Evolutionary conservation across 2,797 vertebrate species (phyloP).

Genomic region (Sebastes matsubarae): DNA sequence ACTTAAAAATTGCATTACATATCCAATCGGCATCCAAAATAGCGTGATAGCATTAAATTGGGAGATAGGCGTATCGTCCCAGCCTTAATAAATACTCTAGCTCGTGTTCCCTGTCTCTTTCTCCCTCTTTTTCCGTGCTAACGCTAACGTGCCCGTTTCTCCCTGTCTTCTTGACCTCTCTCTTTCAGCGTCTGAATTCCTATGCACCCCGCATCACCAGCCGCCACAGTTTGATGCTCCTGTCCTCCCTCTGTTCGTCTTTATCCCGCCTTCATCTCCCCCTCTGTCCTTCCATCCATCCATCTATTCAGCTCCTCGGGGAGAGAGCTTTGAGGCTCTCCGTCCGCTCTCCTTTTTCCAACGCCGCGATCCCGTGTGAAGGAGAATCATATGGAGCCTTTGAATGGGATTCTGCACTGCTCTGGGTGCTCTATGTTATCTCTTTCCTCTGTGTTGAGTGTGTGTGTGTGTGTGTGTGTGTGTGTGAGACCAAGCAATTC

Average conservation of each 20-base stretch:
- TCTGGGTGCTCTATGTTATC: constrained; percentile 47
- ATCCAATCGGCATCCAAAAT: no score
- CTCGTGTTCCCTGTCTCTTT: background rate
- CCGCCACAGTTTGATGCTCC: constrained; percentile 49
- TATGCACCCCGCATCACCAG: constrained; percentile 44
- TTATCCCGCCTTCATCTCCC: constrained; percentile 61
- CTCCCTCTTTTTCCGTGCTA: background rate
- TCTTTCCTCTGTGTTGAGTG: background rate
- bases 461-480: constrained; percentile 11
- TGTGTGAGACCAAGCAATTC: constrained; percentile 2
- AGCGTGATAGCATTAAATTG: no score
- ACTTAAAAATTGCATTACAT: no score
- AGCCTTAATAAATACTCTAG: background rate
- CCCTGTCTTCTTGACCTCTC: constrained; percentile 27
- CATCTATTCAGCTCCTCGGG: constrained; percentile 24
- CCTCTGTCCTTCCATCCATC: constrained; percentile 36
- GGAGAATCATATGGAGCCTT: constrained; percentile 55
- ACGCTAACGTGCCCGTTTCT: background rate
- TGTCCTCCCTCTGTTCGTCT: constrained; percentile 54
- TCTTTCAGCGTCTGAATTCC: constrained; percentile 38
- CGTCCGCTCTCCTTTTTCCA: constrained; percentile 21
- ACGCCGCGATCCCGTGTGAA: constrained; percentile 32
- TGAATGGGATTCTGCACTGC: constrained; percentile 39
- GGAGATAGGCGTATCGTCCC: no score
- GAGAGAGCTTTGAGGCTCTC: constrained; percentile 42